Evolutionary conservation across 2,888 invertebrate species (phyloP).

Genomic region (Eudemis profundana): DNA sequence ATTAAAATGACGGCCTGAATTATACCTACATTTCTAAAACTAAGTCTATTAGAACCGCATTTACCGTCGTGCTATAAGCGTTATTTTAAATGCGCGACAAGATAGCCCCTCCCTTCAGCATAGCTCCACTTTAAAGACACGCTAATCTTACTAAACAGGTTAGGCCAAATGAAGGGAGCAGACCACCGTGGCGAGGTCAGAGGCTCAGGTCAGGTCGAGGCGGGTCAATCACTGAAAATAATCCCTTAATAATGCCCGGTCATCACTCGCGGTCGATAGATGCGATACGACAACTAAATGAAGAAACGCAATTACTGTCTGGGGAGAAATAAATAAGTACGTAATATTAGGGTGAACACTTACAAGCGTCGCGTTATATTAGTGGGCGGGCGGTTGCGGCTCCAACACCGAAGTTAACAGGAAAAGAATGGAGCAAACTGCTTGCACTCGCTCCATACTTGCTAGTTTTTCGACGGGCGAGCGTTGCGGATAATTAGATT

Average conservation of each 20-base stretch:
- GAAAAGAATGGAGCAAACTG: conserved; percentile 66
- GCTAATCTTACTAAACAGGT: conserved; percentile 66
- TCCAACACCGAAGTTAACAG: conserved; percentile 52
- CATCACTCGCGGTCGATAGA: conserved; percentile 47
- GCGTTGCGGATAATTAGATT: conserved; percentile 76
- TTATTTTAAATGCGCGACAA: conserved; percentile 7
- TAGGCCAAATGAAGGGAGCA: conserved; percentile 73
- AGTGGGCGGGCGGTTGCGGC: conserved; percentile 56
- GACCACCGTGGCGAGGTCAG: conserved; percentile 75
- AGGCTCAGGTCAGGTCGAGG: conserved; percentile 72
- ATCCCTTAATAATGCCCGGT: conserved; percentile 59
- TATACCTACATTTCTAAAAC: too few relatives aligned
- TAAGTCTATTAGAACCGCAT: too few relatives aligned
- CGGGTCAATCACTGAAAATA: conserved; percentile 70
- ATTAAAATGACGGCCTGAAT: too few relatives aligned
- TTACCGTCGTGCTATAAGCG: too few relatives aligned
- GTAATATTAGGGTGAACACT: conserved; percentile 56
- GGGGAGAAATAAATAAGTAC: conserved; percentile 54
- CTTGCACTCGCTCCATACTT: conserved; percentile 62
- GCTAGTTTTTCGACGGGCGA: conserved; percentile 73
- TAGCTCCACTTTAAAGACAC: conserved; percentile 38
- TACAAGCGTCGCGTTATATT: conserved; percentile 56
- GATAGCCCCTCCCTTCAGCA: conserved; percentile 11
- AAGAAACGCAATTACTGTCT: conserved; percentile 62
- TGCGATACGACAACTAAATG: conserved; percentile 61